A percentile compares a stretch with the other conserved stretches of the same genome.
phyloP scores from a whole-genome alignment of 2,888 invertebrate genomes.

The Chloroclystis v-ata region DNA sequence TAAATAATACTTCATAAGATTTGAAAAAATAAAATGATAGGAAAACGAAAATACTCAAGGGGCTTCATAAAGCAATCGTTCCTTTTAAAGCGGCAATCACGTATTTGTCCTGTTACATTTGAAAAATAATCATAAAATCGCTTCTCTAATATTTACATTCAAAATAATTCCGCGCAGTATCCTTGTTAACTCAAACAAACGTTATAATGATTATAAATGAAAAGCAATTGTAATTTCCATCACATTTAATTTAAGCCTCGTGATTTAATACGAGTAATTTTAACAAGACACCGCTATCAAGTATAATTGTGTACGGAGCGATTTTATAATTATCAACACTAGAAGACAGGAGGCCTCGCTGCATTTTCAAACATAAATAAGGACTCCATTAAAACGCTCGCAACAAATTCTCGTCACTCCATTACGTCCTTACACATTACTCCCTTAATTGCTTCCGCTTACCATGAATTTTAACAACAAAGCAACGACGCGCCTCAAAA shows the following conservation, averaged over 20 bases:
- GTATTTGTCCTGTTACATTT: no score
- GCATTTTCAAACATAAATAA: conserved; percentile 65
- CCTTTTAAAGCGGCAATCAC: no score
- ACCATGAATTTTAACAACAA: conserved; percentile 71
- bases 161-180: conserved; percentile 27
- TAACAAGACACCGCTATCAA: conserved; percentile 32
- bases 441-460: conserved; percentile 71
- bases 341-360: conserved; percentile 46
- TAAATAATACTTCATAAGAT: no score
- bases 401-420: conserved; percentile 69
- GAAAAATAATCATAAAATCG: conserved; percentile 35
- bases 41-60: no score
- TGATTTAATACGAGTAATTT: conserved; percentile 34
- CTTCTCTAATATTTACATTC: conserved; percentile 25
- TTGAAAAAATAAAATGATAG: no score
- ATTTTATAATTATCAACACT: conserved; percentile 49
- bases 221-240: conserved; percentile 31
- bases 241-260: conserved; percentile 29
- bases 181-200: conserved; percentile 30
- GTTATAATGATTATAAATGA: conserved; percentile 28
- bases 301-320: conserved; percentile 41
- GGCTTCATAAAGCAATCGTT: no score
- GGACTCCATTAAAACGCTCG: conserved; percentile 60
- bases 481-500: conserved; percentile 59
- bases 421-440: conserved; percentile 71